Base-by-base conservation (phyloP, 2,888 invertebrate genomes). In the Fissipunctia ypsillon region DNA sequence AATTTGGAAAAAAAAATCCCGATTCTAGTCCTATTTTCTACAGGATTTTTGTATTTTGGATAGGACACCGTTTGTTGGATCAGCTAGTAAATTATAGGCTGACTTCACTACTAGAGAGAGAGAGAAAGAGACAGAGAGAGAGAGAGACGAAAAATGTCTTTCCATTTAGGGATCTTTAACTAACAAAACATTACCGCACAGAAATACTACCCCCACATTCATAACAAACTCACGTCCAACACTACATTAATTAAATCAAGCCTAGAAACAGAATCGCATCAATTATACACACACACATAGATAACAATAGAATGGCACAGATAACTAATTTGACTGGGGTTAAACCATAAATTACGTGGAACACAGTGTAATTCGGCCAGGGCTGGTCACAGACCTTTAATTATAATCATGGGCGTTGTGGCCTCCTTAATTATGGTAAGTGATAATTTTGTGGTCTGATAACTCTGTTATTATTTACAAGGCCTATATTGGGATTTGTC, bases 371-470 rank as follows among this genome's bases (percentile, higher is more conserved):
- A 74, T 80, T 80, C 28, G 70, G 84, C 41, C 69, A 72, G 16
- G 63, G 81, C 38, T 68, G 69, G 76, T 31, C 69, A 50, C 28
- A 73, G 67, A 43, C 76, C 64, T 73, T 60, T 84, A 76, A 84
- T 84, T 81, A 84, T 52, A 31, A 64, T n/a, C 43, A 59, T 60
- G 45, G 66, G 64, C 54, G 57, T 59, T 45, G 10, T 52, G 67
- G 54, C 28, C 48, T 41, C 56, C 69, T 67, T 73, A 73, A 79
- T 79, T 79, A 70, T 48, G 22, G 63, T 43, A 22, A 76, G 48
- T 54, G 50, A 35, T 43, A 16, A 61, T 65, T 74, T 80, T 54
- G 54, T 28, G 16, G 48, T 6, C 9, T 6, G 54, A 22, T 41
- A 19, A 35, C 22, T 35, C 41, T 73, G 48, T 38, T 69, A 28